These are phyloP conservation scores for Caenorhabditis angaria DNA, from an alignment of 2,888 invertebrate species.

Conservation along the genomic window DNA sequence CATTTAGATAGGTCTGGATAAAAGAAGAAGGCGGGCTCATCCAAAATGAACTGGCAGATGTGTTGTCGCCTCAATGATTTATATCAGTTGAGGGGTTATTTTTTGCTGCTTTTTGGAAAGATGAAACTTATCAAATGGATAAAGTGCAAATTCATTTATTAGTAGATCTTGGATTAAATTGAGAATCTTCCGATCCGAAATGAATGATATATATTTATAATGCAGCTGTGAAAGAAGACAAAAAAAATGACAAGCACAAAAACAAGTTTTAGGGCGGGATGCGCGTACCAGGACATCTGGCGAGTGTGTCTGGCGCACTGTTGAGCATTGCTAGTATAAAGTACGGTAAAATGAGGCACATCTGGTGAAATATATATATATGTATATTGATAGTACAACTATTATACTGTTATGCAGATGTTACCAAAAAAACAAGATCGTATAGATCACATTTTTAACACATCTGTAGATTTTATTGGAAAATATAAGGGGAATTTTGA, in stretches of 20 bases:
- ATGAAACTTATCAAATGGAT: not conserved
- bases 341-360: not conserved
- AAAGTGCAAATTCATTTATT: constrained; percentile 6
- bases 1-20: too few relatives aligned
- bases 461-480: too few relatives aligned
- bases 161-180: too few relatives aligned
- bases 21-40: too few relatives aligned
- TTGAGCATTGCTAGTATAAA: not conserved
- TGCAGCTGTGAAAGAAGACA: not conserved
- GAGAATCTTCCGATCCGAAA: too few relatives aligned
- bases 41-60: not conserved
- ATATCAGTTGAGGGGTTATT: not conserved
- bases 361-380: not conserved
- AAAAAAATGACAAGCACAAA: not conserved
- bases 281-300: constrained; percentile 2
- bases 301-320: constrained; percentile 4
- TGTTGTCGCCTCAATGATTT: not conserved
- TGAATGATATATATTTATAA: too few relatives aligned
- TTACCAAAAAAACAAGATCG: not conserved
- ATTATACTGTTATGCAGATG: not conserved
- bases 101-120: not conserved
- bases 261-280: not conserved
- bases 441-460: too few relatives aligned
- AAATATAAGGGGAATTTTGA: too few relatives aligned
- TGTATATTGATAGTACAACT: not conserved